Conservation (phyloP, 2,797 vertebrate genomes). For the Myripristis jacobus region DNA sequence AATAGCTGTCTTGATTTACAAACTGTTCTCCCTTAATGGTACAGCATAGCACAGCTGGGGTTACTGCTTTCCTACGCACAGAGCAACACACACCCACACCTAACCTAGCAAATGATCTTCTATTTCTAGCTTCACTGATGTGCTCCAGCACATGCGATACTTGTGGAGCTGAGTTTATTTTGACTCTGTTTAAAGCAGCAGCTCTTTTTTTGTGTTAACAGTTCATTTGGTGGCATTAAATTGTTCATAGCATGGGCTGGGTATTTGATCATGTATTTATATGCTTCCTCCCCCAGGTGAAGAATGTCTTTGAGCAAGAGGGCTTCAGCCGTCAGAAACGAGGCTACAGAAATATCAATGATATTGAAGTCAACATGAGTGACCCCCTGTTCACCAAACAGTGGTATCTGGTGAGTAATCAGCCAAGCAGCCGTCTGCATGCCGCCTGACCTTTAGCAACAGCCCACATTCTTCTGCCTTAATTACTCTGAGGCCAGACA, state of each 20-base stretch:
- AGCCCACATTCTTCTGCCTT: conserved; percentile 58
- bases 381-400: conserved; percentile 98
- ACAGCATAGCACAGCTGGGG: conserved; percentile 58
- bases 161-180: conserved; percentile 6
- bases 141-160: background rate
- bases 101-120: conserved; percentile 24
- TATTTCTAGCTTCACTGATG: conserved; percentile 12
- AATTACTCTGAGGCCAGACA: conserved; percentile 63
- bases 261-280: conserved; percentile 6
- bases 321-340: conserved; percentile 94
- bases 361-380: conserved; percentile 95
- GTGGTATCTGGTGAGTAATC: conserved; percentile 96
- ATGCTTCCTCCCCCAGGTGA: conserved; percentile 84
- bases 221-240: conserved; percentile 12
- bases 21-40: conserved; percentile 33
- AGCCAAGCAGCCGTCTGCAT: conserved; percentile 49
- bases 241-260: conserved; percentile 9
- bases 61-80: conserved; percentile 39
- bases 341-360: conserved; percentile 94
- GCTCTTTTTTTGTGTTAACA: conserved; percentile 13
- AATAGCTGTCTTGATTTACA: conserved; percentile 59
- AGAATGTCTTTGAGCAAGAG: conserved; percentile 90
- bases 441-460: conserved; percentile 73
- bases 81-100: conserved; percentile 10
- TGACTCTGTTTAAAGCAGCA: conserved; percentile 1